Evolutionary conservation across 2,888 invertebrate genomes (phyloP).

Genomic region (Phrixothrix hirtus): DNA sequence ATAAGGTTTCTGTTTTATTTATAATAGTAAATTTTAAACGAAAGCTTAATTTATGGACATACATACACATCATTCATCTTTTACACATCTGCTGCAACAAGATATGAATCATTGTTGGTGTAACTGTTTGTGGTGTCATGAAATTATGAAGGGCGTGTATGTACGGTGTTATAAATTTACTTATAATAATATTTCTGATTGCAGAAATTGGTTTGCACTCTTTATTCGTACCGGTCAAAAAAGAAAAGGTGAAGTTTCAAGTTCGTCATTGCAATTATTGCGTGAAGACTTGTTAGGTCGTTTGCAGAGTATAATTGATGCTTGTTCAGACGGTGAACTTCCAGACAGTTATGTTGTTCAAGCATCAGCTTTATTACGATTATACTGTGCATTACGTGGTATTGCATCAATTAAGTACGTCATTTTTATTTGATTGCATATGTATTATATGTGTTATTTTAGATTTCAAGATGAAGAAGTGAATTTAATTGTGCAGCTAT

Average conservation of each 20-base stretch:
- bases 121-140: too few species aligned
- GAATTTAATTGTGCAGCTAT: constrained; percentile 75
- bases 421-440: too few species aligned
- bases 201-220: constrained; percentile 88
- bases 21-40: neutral
- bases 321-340: constrained; percentile 64
- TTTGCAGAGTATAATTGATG: constrained; percentile 66
- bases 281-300: constrained; percentile 77
- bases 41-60: too few species aligned
- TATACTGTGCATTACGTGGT: constrained; percentile 91
- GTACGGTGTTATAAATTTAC: too few species aligned
- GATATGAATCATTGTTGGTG: too few species aligned
- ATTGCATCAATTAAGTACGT: constrained; percentile 87
- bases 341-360: constrained; percentile 74
- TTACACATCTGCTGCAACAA: too few species aligned
- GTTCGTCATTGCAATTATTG: constrained; percentile 69
- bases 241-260: constrained; percentile 73
- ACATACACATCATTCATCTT: too few species aligned
- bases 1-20: constrained; percentile 54
- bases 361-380: constrained; percentile 84
- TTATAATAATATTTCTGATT: too few species aligned
- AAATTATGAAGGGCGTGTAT: too few species aligned
- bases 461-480: constrained; percentile 93
- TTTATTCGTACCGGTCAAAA: constrained; percentile 88
- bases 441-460: constrained; percentile 12